phyloP scores from a whole-genome alignment of 37 sponge, comb jelly and placozoan genomes.

The Agelas oroides region DNA sequence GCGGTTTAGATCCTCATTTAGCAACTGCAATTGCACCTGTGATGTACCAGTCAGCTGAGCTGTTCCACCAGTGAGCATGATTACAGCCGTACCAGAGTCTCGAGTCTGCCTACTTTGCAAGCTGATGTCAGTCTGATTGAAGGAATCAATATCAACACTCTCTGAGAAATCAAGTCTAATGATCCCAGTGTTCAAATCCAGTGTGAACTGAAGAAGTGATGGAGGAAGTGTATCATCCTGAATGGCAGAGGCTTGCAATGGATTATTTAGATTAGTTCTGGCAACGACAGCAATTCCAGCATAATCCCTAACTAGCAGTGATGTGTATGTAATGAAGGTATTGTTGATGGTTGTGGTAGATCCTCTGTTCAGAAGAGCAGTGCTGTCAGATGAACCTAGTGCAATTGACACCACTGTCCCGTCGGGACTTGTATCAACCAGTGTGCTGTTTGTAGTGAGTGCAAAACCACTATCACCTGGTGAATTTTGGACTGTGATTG shows the following conservation, averaged over 20 bases:
- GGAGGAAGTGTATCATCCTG: conserved; percentile 81
- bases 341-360: conserved; percentile 60
- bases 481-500: conserved; percentile 25
- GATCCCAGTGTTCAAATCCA: conserved; percentile 76
- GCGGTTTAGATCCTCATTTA: conserved; percentile 56
- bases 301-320: conserved; percentile 47
- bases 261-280: background rate
- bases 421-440: conserved; percentile 69
- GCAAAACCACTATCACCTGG: background rate
- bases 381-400: conserved; percentile 47
- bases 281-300: conserved; percentile 36
- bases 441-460: conserved; percentile 27
- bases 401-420: conserved; percentile 59
- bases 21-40: conserved; percentile 37
- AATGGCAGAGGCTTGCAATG: conserved; percentile 53
- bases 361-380: background rate
- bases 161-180: conserved; percentile 77
- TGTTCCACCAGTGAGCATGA: conserved; percentile 35
- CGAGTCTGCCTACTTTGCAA: conserved; percentile 59
- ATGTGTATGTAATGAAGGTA: conserved; percentile 65
- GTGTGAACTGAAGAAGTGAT: conserved; percentile 69
- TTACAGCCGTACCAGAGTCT: conserved; percentile 11
- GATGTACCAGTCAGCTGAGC: conserved; percentile 23
- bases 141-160: conserved; percentile 33
- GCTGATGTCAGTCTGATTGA: conserved; percentile 58